phyloP scores from a whole-genome alignment of 2,888 invertebrate genomes.

The Yponomeuta evonymella region DNA sequence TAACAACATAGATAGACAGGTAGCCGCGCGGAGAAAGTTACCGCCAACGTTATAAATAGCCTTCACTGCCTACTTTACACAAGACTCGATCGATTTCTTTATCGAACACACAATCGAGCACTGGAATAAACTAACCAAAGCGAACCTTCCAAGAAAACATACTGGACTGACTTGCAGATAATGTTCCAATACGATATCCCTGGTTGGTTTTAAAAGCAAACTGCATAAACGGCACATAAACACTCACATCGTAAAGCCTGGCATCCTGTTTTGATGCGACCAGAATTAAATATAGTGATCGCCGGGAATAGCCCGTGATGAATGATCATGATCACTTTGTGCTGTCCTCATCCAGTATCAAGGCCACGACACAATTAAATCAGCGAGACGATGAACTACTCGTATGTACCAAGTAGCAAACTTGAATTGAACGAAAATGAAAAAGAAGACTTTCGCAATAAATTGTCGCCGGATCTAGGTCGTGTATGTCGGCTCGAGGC shows the following conservation, averaged over 20 bases:
- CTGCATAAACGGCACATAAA: neutral
- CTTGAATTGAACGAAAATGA: slow-evolving; percentile 13
- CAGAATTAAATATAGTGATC: neutral
- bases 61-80: slow-evolving; percentile 18
- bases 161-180: neutral
- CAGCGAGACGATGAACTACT: slow-evolving; percentile 4
- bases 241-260: neutral
- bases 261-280: slow-evolving; percentile 1
- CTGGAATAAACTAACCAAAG: neutral
- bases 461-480: slow-evolving; percentile 3
- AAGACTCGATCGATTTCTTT: slow-evolving; percentile 38
- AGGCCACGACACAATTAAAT: slow-evolving; percentile 43
- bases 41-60: slow-evolving; percentile 45
- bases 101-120: slow-evolving; percentile 19
- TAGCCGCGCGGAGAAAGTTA: slow-evolving; percentile 64
- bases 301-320: neutral
- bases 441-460: slow-evolving; percentile 14
- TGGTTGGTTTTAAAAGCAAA: neutral
- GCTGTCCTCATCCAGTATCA: slow-evolving; percentile 38
- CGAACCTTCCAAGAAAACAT: neutral
- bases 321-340: slow-evolving; percentile 14
- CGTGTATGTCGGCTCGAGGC: neutral
- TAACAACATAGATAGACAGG: slow-evolving; percentile 57
- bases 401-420: neutral
- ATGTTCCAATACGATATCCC: neutral